These are phyloP conservation scores for Tauraco hartlaubi DNA, from an alignment of 2,797 vertebrate species.

Conservation along the genomic window DNA sequence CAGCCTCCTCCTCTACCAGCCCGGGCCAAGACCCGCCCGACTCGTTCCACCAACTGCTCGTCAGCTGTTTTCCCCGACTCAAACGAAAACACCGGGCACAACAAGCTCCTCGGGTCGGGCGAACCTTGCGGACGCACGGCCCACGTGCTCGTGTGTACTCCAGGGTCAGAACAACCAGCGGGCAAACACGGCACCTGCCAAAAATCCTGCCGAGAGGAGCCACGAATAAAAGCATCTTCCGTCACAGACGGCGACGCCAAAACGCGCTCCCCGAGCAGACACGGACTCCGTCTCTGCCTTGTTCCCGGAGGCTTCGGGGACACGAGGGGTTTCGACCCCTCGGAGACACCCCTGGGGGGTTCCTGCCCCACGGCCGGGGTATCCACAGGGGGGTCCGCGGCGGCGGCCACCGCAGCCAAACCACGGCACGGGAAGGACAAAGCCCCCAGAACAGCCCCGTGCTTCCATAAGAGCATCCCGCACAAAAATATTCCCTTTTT, in stretches of 20 bases:
- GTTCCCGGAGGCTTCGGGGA: neutral
- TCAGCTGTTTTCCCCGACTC: neutral
- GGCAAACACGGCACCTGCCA: neutral
- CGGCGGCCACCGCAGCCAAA: neutral
- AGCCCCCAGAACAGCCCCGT: neutral
- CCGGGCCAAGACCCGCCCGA: neutral
- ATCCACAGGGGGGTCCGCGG: no score
- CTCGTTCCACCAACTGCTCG: neutral
- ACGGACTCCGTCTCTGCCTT: fast-evolving
- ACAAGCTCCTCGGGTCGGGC: neutral
- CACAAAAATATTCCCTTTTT: neutral
- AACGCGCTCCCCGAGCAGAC: fast-evolving
- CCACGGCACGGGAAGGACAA: fast-evolving
- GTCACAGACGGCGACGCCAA: fast-evolving
- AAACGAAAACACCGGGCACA: neutral
- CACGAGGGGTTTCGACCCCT: fast-evolving
- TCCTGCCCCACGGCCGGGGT: neutral
- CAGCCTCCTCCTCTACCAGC: neutral
- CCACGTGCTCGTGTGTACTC: conserved; percentile 1
- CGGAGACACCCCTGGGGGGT: fast-evolving
- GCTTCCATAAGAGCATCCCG: fast-evolving
- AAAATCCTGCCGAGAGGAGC: neutral
- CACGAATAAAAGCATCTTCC: neutral
- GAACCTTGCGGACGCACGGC: neutral
- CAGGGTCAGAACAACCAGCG: neutral